Evolutionary conservation across 2,113 vertebrate species (phyloP), one percentile per base, ranked within the genome.

Genomic region (Nymphicus hollandicus): DNA sequence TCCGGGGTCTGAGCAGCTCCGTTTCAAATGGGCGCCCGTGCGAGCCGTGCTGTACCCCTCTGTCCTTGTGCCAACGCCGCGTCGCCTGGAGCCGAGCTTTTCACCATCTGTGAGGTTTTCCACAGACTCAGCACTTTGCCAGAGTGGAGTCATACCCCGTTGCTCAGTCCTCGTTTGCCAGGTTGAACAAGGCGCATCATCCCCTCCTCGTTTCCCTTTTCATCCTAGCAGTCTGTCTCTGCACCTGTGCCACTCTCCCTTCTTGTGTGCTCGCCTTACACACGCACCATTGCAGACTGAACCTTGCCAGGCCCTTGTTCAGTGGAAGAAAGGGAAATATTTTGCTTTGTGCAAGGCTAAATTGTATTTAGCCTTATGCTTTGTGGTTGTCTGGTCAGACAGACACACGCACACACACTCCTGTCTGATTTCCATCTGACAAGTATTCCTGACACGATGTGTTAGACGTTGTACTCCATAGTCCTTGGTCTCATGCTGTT

Each of bases 391-490:
- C 33, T 39, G 39, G 35, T 17, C 11, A 17, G 37, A 8, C 58
- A 31, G 0, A 2, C 44, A 8, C 58, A 28, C 1, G n/a, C n/a
- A 2, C 66, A 28, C 8, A 9, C 4, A 0, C 3, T 41, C 17
- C 28, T 24, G 13, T 31, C 24, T 3, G 22, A 17, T 49, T 84
- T 37, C 31, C 37, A 3, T 28, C 46, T 20, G 37, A 31, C 11
- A 41, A 31, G n/a, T 33, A 14, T 44, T 82, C 41, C 66, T 64
- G 56, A 68, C n/a, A 20, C 17, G 53, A 13, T 0, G 0, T 14
- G 10, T 39, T 58, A 23, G 13, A 11, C 4, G 4, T 31, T 44
- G 39, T 15, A 5, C 35, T 69, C 25, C 10, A 4, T 33, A 76
- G 22, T 52, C 69, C 39, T 55, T 24, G 18, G 28, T 25, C 19